Percentiles rank a stretch among this genome's conserved stretches.
phyloP scores from a whole-genome alignment of 1,140 invertebrate genomes.

The Batillaria attramentaria region DNA sequence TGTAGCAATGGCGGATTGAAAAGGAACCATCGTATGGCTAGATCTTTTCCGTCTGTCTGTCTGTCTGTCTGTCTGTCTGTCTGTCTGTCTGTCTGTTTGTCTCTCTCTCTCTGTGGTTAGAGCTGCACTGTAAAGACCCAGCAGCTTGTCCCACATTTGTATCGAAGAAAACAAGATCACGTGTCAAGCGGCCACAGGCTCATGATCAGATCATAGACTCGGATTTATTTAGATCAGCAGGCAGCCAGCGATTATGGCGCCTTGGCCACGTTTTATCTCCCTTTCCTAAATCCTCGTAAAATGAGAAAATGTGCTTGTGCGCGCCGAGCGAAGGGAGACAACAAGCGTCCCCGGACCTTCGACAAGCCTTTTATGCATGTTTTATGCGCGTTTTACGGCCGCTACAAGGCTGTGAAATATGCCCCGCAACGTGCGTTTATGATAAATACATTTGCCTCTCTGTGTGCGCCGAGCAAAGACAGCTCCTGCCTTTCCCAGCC shows the following conservation, averaged over 20 bases:
- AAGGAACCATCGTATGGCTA: too few relatives aligned
- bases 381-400: not conserved
- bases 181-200: too few relatives aligned
- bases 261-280: slow-evolving; percentile 6
- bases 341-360: not conserved
- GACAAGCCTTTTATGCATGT: not conserved
- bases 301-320: not conserved
- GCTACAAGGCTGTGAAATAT: slow-evolving; percentile 17
- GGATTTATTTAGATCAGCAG: not conserved
- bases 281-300: slow-evolving; percentile 11
- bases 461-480: too few relatives aligned
- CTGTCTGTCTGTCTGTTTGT: not conserved
- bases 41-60: not conserved
- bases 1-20: too few relatives aligned
- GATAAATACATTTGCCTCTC: too few relatives aligned
- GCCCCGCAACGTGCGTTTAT: not conserved
- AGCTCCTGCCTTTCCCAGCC: too few relatives aligned
- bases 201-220: not conserved
- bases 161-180: too few relatives aligned
- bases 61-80: not conserved
- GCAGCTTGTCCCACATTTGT: too few relatives aligned
- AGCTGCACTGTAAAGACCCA: too few relatives aligned
- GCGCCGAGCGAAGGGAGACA: not conserved
- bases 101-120: too few relatives aligned
- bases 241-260: not conserved